A percentile compares a stretch with the other conserved stretches of the same genome.
Evolutionary conservation across 53 echinoderm and acorn worm species (phyloP).

Genomic region (Holothuria leucospilota): DNA sequence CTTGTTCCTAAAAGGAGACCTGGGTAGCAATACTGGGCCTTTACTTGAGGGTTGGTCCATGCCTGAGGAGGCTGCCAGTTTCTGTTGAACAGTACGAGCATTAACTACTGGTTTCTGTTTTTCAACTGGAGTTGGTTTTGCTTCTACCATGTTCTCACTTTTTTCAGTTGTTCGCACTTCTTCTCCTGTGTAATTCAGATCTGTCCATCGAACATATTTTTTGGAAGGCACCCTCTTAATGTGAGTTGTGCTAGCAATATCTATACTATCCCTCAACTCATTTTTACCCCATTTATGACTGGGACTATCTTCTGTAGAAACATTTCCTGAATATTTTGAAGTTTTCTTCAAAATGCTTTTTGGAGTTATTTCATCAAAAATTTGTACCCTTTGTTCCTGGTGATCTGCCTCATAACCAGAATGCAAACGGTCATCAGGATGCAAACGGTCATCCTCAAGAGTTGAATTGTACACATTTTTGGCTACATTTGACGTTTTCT

Average conservation of each 20-base stretch:
- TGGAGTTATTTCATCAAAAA: slow-evolving; percentile 43
- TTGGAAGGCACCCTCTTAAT: slow-evolving; percentile 55
- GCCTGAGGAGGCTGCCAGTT: slow-evolving; percentile 19
- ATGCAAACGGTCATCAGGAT: background rate
- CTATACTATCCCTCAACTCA: slow-evolving; percentile 88
- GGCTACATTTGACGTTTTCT: too few species aligned
- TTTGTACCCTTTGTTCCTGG: background rate
- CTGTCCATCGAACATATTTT: slow-evolving; percentile 92
- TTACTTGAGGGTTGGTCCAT: slow-evolving; percentile 3
- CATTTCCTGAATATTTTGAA: slow-evolving; percentile 28
- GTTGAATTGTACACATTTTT: background rate
- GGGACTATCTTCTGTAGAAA: slow-evolving; percentile 7
- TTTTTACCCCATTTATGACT: slow-evolving; percentile 64
- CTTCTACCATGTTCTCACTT: background rate
- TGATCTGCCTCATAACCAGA: background rate
- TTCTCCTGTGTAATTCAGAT: slow-evolving; percentile 59
- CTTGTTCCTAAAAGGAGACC: slow-evolving; percentile 22
- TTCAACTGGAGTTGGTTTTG: background rate
- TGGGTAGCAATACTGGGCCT: background rate
- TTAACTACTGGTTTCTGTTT: slow-evolving; percentile 20
- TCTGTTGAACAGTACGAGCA: slow-evolving; percentile 42
- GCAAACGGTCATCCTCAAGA: too few species aligned
- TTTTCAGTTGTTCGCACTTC: too few species aligned
- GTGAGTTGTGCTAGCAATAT: slow-evolving; percentile 73
- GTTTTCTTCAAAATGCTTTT: slow-evolving; percentile 84